Percentiles rank a stretch among this genome's conserved stretches.
phyloP scores from a whole-genome alignment of 1,140 invertebrate species.

The Chironomus striatipennis region DNA sequence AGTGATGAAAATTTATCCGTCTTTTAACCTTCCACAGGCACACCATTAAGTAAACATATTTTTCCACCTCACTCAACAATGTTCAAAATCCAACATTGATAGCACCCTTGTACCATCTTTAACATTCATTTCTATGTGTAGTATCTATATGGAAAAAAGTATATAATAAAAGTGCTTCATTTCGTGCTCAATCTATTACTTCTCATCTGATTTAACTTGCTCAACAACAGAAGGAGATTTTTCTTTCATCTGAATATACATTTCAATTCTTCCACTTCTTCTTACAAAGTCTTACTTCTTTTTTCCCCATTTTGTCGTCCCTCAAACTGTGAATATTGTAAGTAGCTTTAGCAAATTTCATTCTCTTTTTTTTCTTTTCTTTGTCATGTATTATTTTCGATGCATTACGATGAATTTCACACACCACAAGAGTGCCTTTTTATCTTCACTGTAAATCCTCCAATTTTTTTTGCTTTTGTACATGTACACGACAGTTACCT shows the following conservation, averaged over 20 bases:
- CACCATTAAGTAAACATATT: too few species aligned
- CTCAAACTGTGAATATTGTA: background rate
- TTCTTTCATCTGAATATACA: background rate
- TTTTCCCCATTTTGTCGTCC: background rate
- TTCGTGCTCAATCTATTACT: conserved; percentile 4
- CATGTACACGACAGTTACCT: too few species aligned
- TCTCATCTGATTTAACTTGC: background rate
- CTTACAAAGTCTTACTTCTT: too few species aligned
- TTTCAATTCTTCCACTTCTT: too few species aligned
- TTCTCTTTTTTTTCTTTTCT: background rate
- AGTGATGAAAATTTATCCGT: too few species aligned
- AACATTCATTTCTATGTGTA: too few species aligned
- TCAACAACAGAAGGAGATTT: background rate
- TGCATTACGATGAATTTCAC: too few species aligned
- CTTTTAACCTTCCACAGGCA: too few species aligned
- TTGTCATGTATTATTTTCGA: background rate
- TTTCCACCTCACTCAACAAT: too few species aligned
- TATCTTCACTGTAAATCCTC: background rate
- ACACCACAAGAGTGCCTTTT: background rate
- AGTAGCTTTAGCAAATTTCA: background rate
- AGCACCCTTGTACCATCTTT: too few species aligned
- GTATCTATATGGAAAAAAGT: too few species aligned
- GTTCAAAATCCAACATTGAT: too few species aligned
- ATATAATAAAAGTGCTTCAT: background rate
- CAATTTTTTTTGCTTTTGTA: background rate